Percentiles rank a stretch among this genome's conserved stretches.
Evolutionary conservation across 2,888 invertebrate genomes (phyloP).

Genomic region (Orthosia incerta): DNA sequence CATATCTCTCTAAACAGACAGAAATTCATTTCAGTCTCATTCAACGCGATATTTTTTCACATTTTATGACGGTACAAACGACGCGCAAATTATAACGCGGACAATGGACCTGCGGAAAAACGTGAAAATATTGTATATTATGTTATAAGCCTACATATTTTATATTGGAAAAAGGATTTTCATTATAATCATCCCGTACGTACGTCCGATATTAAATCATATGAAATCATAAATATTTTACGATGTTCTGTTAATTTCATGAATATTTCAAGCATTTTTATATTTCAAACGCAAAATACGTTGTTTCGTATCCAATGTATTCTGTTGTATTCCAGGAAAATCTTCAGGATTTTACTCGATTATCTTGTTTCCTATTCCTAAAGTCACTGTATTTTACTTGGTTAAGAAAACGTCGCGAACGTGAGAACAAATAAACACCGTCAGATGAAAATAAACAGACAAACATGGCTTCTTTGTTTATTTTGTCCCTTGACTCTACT

Average conservation of each 20-base stretch:
- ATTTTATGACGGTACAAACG: constrained; percentile 12
- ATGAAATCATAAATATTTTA: background rate
- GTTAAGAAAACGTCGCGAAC: constrained; percentile 32
- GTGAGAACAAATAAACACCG: constrained; percentile 39
- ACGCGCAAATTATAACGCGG: constrained; percentile 25
- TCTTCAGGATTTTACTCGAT: constrained; percentile 36
- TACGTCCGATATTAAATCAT: constrained; percentile 6
- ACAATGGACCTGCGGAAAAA: constrained; percentile 13
- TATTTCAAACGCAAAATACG: background rate
- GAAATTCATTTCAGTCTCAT: background rate
- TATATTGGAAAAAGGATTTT: constrained; percentile 9
- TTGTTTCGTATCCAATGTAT: background rate
- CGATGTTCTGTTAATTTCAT: background rate
- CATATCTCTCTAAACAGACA: background rate
- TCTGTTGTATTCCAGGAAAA: background rate
- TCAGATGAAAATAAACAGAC: constrained; percentile 52
- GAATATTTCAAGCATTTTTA: background rate
- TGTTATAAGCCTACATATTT: background rate
- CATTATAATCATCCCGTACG: background rate
- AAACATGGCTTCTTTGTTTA: constrained; percentile 30
- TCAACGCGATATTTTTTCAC: constrained; percentile 3
- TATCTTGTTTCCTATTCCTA: constrained; percentile 6
- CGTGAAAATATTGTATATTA: constrained; percentile 17
- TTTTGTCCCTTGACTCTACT: constrained; percentile 13
- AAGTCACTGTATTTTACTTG: constrained; percentile 22